phyloP scores from a whole-genome alignment of 2,888 invertebrate species.

The Lacanobia oleracea region DNA sequence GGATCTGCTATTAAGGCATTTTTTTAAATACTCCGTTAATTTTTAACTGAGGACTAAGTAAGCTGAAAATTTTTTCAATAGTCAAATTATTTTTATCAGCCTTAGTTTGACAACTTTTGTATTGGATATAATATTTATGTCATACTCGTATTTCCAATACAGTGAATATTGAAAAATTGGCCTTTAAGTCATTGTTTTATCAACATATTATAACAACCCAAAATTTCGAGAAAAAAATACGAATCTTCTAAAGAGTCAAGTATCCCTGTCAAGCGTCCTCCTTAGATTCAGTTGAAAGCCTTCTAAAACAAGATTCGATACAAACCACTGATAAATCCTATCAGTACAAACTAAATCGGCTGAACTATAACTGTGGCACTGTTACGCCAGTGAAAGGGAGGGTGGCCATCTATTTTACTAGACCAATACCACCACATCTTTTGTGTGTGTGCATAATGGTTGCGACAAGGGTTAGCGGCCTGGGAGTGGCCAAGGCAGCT shows the following conservation, averaged over 20 bases:
- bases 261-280: no score
- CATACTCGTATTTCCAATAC: no score
- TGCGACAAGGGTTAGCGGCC: slow-evolving; percentile 85
- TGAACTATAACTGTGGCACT: slow-evolving; percentile 80
- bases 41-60: no score
- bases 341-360: slow-evolving; percentile 61
- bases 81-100: no score
- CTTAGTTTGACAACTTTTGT: no score
- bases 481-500: slow-evolving; percentile 85
- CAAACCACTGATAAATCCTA: slow-evolving; percentile 29
- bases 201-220: background rate
- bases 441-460: slow-evolving; percentile 72
- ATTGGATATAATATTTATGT: no score
- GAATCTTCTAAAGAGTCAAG: background rate
- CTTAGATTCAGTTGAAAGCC: background rate
- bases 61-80: no score
- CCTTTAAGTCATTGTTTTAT: background rate
- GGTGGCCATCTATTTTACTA: slow-evolving; percentile 87
- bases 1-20: background rate
- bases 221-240: background rate
- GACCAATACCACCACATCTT: slow-evolving; percentile 74
- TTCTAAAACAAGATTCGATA: background rate
- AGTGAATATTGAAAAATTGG: no score
- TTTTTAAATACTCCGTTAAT: no score
- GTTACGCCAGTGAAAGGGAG: slow-evolving; percentile 88